Conservation (phyloP, 2,113 vertebrate genomes). For the Capricornis sumatraensis region DNA sequence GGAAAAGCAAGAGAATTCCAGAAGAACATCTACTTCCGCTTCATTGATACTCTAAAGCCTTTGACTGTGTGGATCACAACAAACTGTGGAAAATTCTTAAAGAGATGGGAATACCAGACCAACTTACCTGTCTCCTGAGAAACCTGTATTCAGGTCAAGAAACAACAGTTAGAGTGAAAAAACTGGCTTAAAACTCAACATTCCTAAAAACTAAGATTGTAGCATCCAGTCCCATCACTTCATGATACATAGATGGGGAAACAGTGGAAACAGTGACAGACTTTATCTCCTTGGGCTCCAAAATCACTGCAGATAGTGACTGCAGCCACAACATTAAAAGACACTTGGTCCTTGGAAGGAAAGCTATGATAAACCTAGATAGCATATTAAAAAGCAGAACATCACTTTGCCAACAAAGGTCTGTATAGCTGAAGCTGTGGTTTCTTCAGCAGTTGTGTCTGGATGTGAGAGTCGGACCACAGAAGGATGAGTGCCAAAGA, state of each 20-base stretch:
- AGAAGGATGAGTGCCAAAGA: background rate
- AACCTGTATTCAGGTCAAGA: background rate
- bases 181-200: background rate
- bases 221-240: background rate
- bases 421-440: background rate
- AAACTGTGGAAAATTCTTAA: background rate
- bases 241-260: background rate
- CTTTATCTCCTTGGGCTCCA: background rate
- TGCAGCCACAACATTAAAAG: background rate
- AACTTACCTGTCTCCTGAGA: background rate
- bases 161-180: background rate
- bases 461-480: background rate
- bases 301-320: background rate
- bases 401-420: background rate
- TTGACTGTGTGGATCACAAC: background rate
- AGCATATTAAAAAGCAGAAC: background rate
- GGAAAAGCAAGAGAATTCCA: background rate
- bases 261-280: background rate
- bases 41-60: background rate
- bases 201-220: background rate
- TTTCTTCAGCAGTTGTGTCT: background rate
- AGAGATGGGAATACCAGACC: background rate
- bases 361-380: background rate
- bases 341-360: background rate
- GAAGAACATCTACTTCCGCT: background rate